Evolutionary conservation across 2,888 invertebrate species (phyloP).

Genomic region (Xestia sexstrigata): DNA sequence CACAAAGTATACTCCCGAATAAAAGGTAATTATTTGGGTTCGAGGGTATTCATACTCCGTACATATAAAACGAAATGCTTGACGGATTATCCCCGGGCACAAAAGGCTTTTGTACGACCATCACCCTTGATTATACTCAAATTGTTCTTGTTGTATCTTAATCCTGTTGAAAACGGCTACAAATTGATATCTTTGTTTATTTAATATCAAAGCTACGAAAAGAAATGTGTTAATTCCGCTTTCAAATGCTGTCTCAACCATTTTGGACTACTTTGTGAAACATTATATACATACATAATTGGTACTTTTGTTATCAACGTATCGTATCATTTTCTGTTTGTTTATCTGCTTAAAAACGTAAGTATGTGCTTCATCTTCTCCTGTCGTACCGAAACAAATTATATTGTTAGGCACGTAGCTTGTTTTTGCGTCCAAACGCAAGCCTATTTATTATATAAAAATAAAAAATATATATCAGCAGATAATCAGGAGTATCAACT

Average conservation of each 20-base stretch:
- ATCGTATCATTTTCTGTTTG: too few species aligned
- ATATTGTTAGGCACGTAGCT: not conserved
- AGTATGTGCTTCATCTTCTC: not conserved
- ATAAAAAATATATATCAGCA: too few species aligned
- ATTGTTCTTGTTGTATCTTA: conserved; percentile 66
- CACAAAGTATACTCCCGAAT: conserved; percentile 35
- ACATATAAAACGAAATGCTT: conserved; percentile 62
- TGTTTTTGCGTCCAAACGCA: too few species aligned
- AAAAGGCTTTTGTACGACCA: conserved; percentile 66
- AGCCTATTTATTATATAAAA: too few species aligned
- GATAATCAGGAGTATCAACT: not conserved
- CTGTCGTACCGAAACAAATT: not conserved
- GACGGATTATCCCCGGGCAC: conserved; percentile 63
- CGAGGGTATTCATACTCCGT: conserved; percentile 57
- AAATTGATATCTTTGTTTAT: conserved; percentile 68
- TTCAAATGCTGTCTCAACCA: conserved; percentile 18
- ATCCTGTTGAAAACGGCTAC: conserved; percentile 61
- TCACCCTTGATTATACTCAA: conserved; percentile 68
- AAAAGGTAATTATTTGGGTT: conserved; percentile 62
- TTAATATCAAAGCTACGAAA: conserved; percentile 57
- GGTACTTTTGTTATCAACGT: conserved; percentile 8
- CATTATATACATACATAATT: conserved; percentile 25
- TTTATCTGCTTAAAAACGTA: not conserved
- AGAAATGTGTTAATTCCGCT: conserved; percentile 48
- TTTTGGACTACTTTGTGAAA: conserved; percentile 12